Evolutionary conservation across 1,140 invertebrate genomes (phyloP).

Genomic region (Drosophila willistoni): DNA sequence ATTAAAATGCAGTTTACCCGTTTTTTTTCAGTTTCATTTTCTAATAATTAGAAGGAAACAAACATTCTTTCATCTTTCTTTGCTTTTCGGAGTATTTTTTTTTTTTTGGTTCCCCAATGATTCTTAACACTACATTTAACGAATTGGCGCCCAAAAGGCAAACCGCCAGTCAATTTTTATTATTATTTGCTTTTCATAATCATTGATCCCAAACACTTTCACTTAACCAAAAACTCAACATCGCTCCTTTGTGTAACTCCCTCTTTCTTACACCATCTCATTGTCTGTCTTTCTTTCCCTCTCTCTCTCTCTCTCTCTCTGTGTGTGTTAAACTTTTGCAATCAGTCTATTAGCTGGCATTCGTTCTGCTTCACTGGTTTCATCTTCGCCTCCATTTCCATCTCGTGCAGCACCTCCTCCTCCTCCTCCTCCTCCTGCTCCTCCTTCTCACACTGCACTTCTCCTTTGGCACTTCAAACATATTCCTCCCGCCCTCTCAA

Average conservation of each 20-base stretch:
- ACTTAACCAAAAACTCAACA: conserved; percentile 33
- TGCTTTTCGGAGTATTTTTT: not conserved
- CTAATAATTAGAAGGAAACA: not conserved
- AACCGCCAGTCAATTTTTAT: conserved; percentile 51
- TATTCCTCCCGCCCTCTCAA: conserved; percentile 40
- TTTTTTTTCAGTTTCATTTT: not conserved
- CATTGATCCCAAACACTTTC: conserved; percentile 65
- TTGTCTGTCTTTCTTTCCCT: not conserved
- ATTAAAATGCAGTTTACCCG: conserved; percentile 1
- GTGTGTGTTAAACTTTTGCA: conserved; percentile 57
- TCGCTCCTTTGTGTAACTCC: conserved; percentile 8
- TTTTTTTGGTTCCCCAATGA: not conserved
- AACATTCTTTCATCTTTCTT: conserved; percentile 9
- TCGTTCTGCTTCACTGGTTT: conserved; percentile 50
- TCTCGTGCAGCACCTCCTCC: conserved; percentile 11
- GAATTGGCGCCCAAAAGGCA: conserved; percentile 56
- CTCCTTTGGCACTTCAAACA: conserved; percentile 53
- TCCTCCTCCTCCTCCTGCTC: not conserved
- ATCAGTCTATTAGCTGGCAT: conserved; percentile 65
- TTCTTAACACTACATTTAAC: conserved; percentile 42
- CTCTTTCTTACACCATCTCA: conserved; percentile 4
- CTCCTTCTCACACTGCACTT: conserved; percentile 1
- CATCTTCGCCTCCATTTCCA: conserved; percentile 28
- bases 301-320: not conserved
- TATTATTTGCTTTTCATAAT: conserved; percentile 66